These are phyloP conservation scores for Sebastes cheni DNA, from an alignment of 2,797 vertebrate species.

Conservation along the genomic window DNA sequence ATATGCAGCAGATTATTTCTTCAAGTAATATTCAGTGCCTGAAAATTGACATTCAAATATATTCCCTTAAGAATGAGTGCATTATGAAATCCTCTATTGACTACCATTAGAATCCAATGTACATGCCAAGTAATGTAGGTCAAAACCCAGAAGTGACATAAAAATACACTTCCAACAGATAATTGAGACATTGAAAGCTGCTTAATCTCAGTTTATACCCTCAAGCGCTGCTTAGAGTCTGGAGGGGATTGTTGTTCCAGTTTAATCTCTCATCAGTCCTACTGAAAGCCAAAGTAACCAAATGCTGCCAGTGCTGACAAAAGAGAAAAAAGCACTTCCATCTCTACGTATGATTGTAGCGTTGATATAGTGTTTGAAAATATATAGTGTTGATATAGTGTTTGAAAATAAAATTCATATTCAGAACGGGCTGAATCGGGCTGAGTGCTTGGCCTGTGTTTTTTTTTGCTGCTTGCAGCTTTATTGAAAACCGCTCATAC, in stretches of 20 bases:
- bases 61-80: background rate
- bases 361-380: too few relatives aligned
- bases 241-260: background rate
- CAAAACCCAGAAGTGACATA: background rate
- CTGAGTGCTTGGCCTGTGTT: too few relatives aligned
- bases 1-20: background rate
- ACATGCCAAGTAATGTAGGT: background rate
- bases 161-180: slow-evolving; percentile 2
- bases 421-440: too few relatives aligned
- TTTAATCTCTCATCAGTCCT: slow-evolving; percentile 15
- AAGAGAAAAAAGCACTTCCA: background rate
- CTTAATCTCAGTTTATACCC: slow-evolving; percentile 2
- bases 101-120: background rate
- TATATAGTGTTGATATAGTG: too few relatives aligned
- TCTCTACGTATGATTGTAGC: background rate
- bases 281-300: background rate
- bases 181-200: slow-evolving; percentile 19
- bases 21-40: background rate
- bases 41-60: background rate
- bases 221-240: background rate
- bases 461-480: background rate
- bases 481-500: background rate
- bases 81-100: background rate
- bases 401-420: too few relatives aligned
- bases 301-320: slow-evolving; percentile 3